Evolutionary conservation across 2,797 vertebrate species (phyloP), one percentile per base, ranked within the genome.

Genomic region (Halcyon smyrnensis): DNA sequence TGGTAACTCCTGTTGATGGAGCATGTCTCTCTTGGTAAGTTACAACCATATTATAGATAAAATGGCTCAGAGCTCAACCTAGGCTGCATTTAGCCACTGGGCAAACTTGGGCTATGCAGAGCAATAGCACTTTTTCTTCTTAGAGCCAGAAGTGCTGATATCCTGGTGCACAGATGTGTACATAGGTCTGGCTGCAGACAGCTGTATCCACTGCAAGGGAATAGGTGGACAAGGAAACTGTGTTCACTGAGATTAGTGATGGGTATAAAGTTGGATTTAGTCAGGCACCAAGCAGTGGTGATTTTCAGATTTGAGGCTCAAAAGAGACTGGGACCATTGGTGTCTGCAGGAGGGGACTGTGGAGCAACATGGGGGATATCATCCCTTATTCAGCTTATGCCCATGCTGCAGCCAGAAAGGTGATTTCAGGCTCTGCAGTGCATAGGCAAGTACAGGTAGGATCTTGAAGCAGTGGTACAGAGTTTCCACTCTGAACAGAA

Each of bases 141-240:
- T 57, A 39, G 41, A 81, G 71, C 18, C 45, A 68, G 32, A 77
- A 48, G 19, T 32, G 21, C 41, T 84, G 37, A 8, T 17, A 67
- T n/a, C 32, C 15, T 15, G 28, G 32, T 34, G 5, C 32, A 27
- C 4, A 83, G 50, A 50, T 10, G 4, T 0, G 0, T 37, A 13
- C 0, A 0, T 30, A 69, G 39, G 11, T 75, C 73, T 74, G 45
- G 32, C 69, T 84, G 65, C 25, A 18, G 57, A 69, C 37, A 62
- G 45, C 8, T 5, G 1, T 25, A 48, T 83, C 71, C 53, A 19
- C 20, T 74, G 45, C 69, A 36, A 80, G 43, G 32, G 71, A 63
- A 68, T 10, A 6, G 25, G 16, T 65, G 37, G 56, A 87, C 71
- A 28, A 87, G 32, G 68, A 80, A 37, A n/a, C n/a, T 27, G 1